These are phyloP conservation scores for Cerastoderma edule DNA, from an alignment of 2,888 invertebrate genomes.

Conservation along the genomic window DNA sequence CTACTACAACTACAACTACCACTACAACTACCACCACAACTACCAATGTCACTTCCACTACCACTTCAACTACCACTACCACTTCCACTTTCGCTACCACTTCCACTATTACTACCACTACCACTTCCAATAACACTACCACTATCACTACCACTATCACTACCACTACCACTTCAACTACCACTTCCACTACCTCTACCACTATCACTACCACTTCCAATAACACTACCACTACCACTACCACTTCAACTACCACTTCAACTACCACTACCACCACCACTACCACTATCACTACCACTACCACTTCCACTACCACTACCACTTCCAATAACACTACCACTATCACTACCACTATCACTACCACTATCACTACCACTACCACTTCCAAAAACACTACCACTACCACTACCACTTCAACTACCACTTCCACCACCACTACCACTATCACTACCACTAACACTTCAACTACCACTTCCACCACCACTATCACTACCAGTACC, in stretches of 20 bases:
- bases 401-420: no score
- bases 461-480: no score
- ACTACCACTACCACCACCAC: constrained; percentile 15
- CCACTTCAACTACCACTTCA: background rate
- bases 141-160: constrained; percentile 25
- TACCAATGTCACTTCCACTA: constrained; percentile 17
- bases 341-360: no score
- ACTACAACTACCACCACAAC: constrained; percentile 15
- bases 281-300: constrained; percentile 22
- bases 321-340: no score
- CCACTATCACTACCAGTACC: no score
- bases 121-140: constrained; percentile 8
- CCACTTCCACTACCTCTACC: constrained; percentile 15
- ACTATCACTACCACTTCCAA: constrained; percentile 13
- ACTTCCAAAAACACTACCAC: no score
- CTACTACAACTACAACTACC: no score
- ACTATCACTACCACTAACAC: no score
- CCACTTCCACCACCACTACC: no score
- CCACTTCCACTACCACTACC: constrained; percentile 14
- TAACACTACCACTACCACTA: constrained; percentile 11
- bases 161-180: constrained; percentile 27
- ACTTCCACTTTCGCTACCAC: constrained; percentile 9
- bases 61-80: constrained; percentile 15
- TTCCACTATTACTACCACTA: constrained; percentile 23
- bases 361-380: no score